Evolutionary conservation across 2,888 invertebrate species (phyloP), one percentile per base, ranked within the genome.

Genomic region (Thera britannica): DNA sequence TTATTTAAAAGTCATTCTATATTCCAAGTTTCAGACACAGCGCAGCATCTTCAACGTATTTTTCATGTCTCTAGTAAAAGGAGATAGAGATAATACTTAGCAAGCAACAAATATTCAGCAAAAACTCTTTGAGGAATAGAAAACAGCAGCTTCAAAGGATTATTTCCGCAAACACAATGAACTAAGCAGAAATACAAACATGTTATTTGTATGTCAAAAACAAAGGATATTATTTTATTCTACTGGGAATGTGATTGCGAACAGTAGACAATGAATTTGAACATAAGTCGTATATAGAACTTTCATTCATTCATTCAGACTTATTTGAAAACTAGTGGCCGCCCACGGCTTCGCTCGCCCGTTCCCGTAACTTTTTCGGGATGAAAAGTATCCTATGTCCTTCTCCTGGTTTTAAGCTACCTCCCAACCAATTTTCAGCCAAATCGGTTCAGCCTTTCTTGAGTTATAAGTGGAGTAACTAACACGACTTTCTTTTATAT

Each of bases 51-150:
- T 23, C 23, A 23, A 51, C 35, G 41, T 63, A 23, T 49, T 41
- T 56, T 41, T 55, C 44, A 58, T 4, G 12, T 38, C 48, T 48
- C 36, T 55, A 35, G 2, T 11, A 60, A 52, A 48, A 63, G 3
- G 12, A 49, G 23, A 23, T 23, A 6, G 12, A 49, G 23, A 23
- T 23, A 62, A 34, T 2, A 11, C n/a, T 12, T 62, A 46, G 36
- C 49, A 44, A 12, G 11, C 12, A 41, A 38, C 34, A 54, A 48
- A n/a, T 23, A 23, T 36, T 57, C n/a, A 63, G 41, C 6, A 11
- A 35, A 55, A 55, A 61, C 51, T 49, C 48, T 49, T 58, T 52
- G 63, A 49, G 52, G 41, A 63, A 49, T 57, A 34, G 49, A 62
- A 62, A 57, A 57, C 12, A 64, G 34, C 36, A 3, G n/a, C 54